Percentiles rank a stretch among this genome's conserved stretches.
Evolutionary conservation across 2,888 invertebrate genomes (phyloP).

Genomic region (Drosophila longiperda): DNA sequence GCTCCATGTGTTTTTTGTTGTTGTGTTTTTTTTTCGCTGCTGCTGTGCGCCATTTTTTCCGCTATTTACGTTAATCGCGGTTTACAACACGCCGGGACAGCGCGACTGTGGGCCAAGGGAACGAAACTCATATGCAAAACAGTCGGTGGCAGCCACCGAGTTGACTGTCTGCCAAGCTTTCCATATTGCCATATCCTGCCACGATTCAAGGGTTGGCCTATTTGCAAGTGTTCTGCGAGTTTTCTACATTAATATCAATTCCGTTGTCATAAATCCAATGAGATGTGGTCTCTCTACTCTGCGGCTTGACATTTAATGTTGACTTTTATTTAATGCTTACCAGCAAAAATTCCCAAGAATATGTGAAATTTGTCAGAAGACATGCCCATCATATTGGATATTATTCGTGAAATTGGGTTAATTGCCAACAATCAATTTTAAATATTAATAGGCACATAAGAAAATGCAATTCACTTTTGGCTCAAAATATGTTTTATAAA

Average conservation of each 20-base stretch:
- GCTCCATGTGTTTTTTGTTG: conserved; percentile 42
- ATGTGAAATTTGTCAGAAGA: neutral
- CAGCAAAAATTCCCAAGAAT: neutral
- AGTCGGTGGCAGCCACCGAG: conserved; percentile 40
- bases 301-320: conserved; percentile 53
- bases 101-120: conserved; percentile 37
- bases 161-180: conserved; percentile 41
- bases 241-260: conserved; percentile 82
- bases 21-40: conserved; percentile 30
- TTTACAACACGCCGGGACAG: conserved; percentile 67
- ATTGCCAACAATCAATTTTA: neutral
- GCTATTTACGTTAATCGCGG: conserved; percentile 77
- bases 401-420: neutral
- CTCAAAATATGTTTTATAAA: neutral
- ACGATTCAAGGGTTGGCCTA: conserved; percentile 31
- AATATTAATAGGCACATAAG: neutral
- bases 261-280: conserved; percentile 82
- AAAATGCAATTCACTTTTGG: neutral
- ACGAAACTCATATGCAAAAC: conserved; percentile 55
- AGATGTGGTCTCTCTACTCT: conserved; percentile 55
- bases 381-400: neutral
- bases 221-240: conserved; percentile 47
- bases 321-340: conserved; percentile 40
- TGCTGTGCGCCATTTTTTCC: conserved; percentile 58
- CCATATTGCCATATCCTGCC: conserved; percentile 10